Evolutionary conservation across 1,140 invertebrate genomes (phyloP).

Genomic region (Pantala flavescens): DNA sequence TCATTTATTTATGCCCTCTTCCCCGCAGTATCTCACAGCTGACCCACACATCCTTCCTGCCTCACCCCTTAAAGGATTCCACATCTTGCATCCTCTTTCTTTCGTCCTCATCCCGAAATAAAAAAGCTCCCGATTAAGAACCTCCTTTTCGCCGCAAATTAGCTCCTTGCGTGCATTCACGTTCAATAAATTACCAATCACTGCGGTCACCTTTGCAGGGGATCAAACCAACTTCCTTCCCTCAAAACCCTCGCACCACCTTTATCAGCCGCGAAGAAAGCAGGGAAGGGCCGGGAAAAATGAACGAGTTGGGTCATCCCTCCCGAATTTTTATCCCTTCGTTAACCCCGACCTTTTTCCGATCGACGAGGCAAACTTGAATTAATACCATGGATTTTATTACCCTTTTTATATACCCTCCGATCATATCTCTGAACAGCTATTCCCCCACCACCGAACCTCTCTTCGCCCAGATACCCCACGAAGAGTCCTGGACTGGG

Average conservation of each 20-base stretch:
- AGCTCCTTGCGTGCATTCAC: neutral
- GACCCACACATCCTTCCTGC: neutral
- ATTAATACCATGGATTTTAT: too few species aligned
- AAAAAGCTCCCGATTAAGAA: neutral
- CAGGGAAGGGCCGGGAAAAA: neutral
- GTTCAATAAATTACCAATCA: conserved; percentile 10
- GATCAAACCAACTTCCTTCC: neutral
- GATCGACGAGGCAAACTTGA: too few species aligned
- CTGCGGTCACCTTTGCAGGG: neutral
- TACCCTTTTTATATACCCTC: too few species aligned
- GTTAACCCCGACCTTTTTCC: too few species aligned
- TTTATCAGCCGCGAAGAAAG: neutral
- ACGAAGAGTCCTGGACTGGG: too few species aligned
- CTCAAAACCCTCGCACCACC: neutral
- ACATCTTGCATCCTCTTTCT: neutral
- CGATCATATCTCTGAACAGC: too few species aligned
- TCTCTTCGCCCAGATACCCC: too few species aligned
- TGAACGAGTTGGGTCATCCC: too few species aligned
- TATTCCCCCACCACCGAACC: too few species aligned
- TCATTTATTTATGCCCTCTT: too few species aligned
- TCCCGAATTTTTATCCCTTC: too few species aligned
- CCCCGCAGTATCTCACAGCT: neutral
- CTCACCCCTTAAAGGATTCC: neutral
- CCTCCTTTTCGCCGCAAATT: neutral
- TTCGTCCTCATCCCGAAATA: neutral